Percentiles rank a stretch among this genome's conserved stretches.
These are phyloP conservation scores for Notolabrus celidotus DNA, from an alignment of 2,797 vertebrate genomes.

Conservation along the genomic window DNA sequence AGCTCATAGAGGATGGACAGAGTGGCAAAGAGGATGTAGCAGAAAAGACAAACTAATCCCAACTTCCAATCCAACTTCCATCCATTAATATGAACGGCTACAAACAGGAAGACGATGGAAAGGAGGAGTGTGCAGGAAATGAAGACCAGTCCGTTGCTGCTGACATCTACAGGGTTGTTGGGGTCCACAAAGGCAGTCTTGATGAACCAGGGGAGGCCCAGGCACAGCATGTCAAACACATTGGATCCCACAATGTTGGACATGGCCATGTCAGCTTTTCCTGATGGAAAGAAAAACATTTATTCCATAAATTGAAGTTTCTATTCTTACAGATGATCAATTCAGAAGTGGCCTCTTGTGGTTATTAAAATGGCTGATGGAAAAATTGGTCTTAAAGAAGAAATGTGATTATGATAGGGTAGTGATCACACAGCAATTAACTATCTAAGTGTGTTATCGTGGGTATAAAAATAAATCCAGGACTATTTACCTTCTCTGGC, in stretches of 20 bases:
- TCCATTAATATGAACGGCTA: slow-evolving; percentile 90
- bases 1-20: slow-evolving; percentile 95
- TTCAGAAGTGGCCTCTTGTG: not conserved
- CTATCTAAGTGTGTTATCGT: not conserved
- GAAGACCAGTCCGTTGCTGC: slow-evolving; percentile 92
- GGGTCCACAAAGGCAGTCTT: slow-evolving; percentile 92
- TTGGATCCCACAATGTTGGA: slow-evolving; percentile 98
- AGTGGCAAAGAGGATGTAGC: slow-evolving; percentile 90
- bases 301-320: not conserved
- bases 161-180: slow-evolving; percentile 90
- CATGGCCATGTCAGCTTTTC: slow-evolving; percentile 99
- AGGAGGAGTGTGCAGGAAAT: slow-evolving; percentile 90
- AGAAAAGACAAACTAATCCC: slow-evolving; percentile 88
- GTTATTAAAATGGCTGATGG: no score
- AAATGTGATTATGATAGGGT: no score
- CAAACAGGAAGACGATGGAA: slow-evolving; percentile 92
- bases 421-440: no score
- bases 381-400: no score
- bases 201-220: slow-evolving; percentile 97
- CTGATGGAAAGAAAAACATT: slow-evolving; percentile 75
- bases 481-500: slow-evolving; percentile 92
- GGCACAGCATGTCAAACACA: slow-evolving; percentile 96
- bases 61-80: slow-evolving; percentile 97
- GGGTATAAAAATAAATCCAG: not conserved
- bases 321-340: not conserved